Evolutionary conservation across 2,113 vertebrate species (phyloP).

Genomic region (Australoheros scitulus): DNA sequence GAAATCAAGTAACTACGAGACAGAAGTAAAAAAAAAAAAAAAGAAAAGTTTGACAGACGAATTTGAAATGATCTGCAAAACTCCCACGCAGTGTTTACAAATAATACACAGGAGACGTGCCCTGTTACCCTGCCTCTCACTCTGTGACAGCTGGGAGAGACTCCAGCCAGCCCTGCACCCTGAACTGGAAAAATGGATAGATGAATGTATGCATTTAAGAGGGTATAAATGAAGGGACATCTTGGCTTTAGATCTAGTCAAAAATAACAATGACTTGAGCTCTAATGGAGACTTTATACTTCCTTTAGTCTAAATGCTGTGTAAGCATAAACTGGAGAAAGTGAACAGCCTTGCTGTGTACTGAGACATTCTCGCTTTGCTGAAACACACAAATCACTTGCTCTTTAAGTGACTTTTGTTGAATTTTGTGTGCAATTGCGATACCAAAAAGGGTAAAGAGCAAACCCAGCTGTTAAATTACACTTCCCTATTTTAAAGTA

Average conservation of each 20-base stretch:
- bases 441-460: slow-evolving; percentile 16
- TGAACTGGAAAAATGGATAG: background rate
- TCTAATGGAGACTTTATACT: background rate
- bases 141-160: background rate
- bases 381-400: background rate
- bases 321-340: background rate
- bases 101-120: background rate
- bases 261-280: background rate
- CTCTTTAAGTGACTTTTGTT: background rate
- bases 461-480: background rate
- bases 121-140: background rate
- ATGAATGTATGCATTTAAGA: background rate
- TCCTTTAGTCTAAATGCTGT: background rate
- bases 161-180: background rate
- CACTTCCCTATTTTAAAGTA: slow-evolving; percentile 26
- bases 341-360: background rate
- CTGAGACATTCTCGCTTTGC: background rate
- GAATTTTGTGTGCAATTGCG: background rate
- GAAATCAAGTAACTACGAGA: background rate
- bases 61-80: background rate
- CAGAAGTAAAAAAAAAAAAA: background rate
- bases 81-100: background rate
- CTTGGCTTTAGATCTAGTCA: background rate
- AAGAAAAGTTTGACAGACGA: background rate
- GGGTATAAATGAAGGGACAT: background rate